Conservation (phyloP, 2,888 invertebrate genomes). For the Catonia carolina region DNA sequence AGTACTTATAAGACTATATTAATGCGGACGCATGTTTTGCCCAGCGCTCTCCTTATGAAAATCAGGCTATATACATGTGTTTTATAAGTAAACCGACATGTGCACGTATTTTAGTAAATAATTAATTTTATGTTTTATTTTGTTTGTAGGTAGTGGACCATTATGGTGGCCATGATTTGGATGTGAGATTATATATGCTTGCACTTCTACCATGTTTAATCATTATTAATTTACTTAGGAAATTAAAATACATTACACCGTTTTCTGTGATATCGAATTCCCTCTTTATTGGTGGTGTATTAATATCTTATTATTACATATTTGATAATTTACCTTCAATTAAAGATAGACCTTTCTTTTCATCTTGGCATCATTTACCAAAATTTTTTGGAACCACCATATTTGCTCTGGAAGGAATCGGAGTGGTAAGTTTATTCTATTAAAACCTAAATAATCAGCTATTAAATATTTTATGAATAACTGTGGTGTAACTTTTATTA, state of each 20-base stretch:
- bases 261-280: slow-evolving; percentile 77
- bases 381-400: slow-evolving; percentile 85
- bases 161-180: slow-evolving; percentile 32
- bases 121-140: too few relatives aligned
- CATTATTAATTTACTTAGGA: slow-evolving; percentile 63
- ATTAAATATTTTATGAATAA: too few relatives aligned
- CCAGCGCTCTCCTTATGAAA: too few relatives aligned
- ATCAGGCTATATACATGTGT: too few relatives aligned
- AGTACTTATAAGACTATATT: too few relatives aligned
- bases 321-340: slow-evolving; percentile 55
- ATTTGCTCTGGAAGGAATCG: slow-evolving; percentile 80
- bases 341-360: slow-evolving; percentile 47
- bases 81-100: too few relatives aligned
- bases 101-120: too few relatives aligned
- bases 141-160: slow-evolving; percentile 47
- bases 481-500: too few relatives aligned
- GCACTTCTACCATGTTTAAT: slow-evolving; percentile 64
- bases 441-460: background rate
- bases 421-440: slow-evolving; percentile 54
- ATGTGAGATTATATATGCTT: slow-evolving; percentile 56
- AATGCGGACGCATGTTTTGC: too few relatives aligned
- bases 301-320: slow-evolving; percentile 65
- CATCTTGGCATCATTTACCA: slow-evolving; percentile 53
- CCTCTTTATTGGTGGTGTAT: slow-evolving; percentile 69
- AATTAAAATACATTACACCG: slow-evolving; percentile 72